Evolutionary conservation across 2,113 vertebrate genomes (phyloP), one percentile per base, ranked within the genome.

Genomic region (Phylloscopus trochilus): DNA sequence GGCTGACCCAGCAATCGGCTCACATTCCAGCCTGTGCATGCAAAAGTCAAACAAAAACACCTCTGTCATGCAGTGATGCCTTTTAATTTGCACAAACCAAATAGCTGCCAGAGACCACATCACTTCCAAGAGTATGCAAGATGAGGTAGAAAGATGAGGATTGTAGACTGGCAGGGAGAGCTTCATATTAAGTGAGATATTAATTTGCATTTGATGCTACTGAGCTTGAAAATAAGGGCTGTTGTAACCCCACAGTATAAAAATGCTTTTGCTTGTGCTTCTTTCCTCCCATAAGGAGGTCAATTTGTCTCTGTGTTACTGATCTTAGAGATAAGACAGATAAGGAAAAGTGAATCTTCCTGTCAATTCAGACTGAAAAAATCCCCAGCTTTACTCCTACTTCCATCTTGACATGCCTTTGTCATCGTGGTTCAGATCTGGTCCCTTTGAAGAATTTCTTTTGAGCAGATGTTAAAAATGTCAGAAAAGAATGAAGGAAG

Each of bases 371-470:
- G 33, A 60, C 56, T 83, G 30, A 60, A 95, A 83, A 90, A 72
- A 39, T 1, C 6, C 11, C 5, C 37, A 19, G 26, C 41, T 51
- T 90, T 86, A 74, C 79, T 88, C 17, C 15, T 70, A 41, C 67
- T 74, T 94, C 43, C 47, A 74, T 51, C 78, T 80, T 86, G 85
- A 86, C 63, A 30, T 80, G 33, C 67, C 39, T 95, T 93, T 95
- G 79, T 83, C 90, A 66, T 95, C 35, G 14, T 52, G 55, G 70
- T 92, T 94, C 66, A 91, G 81, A 76, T 94, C 69, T 92, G n/a
- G 56, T 80, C 63, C 41, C 67, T 94, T 97, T 95, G 87, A 96
- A 94, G 74, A 92, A 89, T 73, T 92, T 91, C 70, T 87, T 93
- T 81, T 74, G 81, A 90, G 75, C 39, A 67, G 41, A 44, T 39